These are phyloP conservation scores for fruit fly (Drosophila melanogaster) DNA, from an alignment of 1,140 invertebrate species.

Conservation along the genomic window Release_6_plus_ISO1_MT NT_037436.4:5845501-5846000, in stretches of 20 bases:
- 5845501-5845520: slow-evolving; percentile 42
- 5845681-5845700: slow-evolving; percentile 7
- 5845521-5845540: slow-evolving; percentile 22
- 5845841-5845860: slow-evolving; percentile 15
- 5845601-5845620: slow-evolving; percentile 11
- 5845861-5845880: slow-evolving; percentile 17
- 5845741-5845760: slow-evolving; percentile 11
- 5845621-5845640: slow-evolving; percentile 12
- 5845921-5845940: slow-evolving; percentile 23
- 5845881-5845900: slow-evolving; percentile 17
- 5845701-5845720: neutral
- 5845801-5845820: slow-evolving; percentile 16
- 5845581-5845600: slow-evolving; percentile 8
- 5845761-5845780: slow-evolving; percentile 14
- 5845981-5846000: neutral
- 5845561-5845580: slow-evolving; percentile 11
- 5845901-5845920: slow-evolving; percentile 23
- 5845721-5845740: slow-evolving; percentile 13
- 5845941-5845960: slow-evolving; percentile 12
- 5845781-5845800: slow-evolving; percentile 7
- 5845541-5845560: slow-evolving; percentile 18
- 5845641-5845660: slow-evolving; percentile 17
- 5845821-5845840: slow-evolving; percentile 6
- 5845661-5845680: slow-evolving; percentile 14
- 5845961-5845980: slow-evolving; percentile 15